Conservation (phyloP, 2,113 vertebrate species). For the Puffinus mauretanicus region DNA sequence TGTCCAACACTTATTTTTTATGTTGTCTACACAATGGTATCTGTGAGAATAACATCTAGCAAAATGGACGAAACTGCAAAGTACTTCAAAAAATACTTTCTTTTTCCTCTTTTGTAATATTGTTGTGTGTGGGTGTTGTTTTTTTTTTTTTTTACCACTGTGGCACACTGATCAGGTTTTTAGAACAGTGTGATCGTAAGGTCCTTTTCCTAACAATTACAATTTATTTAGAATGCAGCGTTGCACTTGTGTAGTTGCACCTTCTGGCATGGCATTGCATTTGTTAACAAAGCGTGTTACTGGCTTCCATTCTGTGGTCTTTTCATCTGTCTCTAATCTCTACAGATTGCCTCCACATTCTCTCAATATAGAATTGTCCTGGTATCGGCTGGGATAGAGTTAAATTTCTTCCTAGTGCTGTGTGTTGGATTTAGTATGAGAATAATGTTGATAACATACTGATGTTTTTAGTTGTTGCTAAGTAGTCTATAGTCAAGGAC, state of each 20-base stretch:
- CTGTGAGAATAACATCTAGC: background rate
- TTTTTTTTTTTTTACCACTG: background rate
- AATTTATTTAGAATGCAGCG: background rate
- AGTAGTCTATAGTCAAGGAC: too few relatives aligned
- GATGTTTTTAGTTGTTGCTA: too few relatives aligned
- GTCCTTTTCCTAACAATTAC: background rate
- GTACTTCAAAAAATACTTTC: background rate
- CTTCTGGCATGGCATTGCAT: background rate
- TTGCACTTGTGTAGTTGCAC: background rate
- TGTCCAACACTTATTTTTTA: background rate
- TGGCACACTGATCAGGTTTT: background rate
- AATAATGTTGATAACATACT: too few relatives aligned
- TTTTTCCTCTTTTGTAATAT: background rate
- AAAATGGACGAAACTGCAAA: background rate
- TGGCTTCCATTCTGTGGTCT: background rate
- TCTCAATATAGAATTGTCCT: background rate
- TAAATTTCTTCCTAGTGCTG: too few relatives aligned
- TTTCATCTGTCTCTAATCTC: background rate
- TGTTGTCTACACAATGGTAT: background rate
- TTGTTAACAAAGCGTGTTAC: background rate
- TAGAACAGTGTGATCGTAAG: background rate
- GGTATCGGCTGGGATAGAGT: too few relatives aligned
- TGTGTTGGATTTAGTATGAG: too few relatives aligned
- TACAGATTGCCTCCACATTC: background rate
- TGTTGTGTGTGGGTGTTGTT: too few relatives aligned